phyloP scores from a whole-genome alignment of 1,140 invertebrate genomes.

The Drosophila subobscura region DNA sequence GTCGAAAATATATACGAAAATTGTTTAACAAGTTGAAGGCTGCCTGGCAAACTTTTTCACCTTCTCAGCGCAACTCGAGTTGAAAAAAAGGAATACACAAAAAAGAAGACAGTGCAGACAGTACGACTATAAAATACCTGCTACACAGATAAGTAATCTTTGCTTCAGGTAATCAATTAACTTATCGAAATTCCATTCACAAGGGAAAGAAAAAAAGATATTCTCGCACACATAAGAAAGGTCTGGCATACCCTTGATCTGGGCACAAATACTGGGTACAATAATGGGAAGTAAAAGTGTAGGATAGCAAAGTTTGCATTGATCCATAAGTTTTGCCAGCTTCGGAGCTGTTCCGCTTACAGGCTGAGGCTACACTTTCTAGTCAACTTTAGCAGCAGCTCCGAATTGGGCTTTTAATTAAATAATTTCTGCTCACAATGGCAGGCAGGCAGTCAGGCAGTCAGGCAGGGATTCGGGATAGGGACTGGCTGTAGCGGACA shows the following conservation, averaged over 20 bases:
- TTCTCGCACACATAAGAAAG: not conserved
- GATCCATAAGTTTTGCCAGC: conserved; percentile 54
- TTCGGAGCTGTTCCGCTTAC: conserved; percentile 42
- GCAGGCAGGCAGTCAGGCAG: conserved; percentile 19
- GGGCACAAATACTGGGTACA: too few species aligned
- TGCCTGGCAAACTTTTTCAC: conserved; percentile 62
- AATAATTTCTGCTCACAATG: conserved; percentile 70
- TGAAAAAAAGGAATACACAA: not conserved
- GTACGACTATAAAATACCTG: too few species aligned
- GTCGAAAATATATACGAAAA: conserved; percentile 81
- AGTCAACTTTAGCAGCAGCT: conserved; percentile 32
- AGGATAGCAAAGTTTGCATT: conserved; percentile 44
- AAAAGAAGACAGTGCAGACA: too few species aligned
- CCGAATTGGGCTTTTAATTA: conserved; percentile 74
- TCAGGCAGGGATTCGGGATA: too few species aligned
- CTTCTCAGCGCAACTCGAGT: conserved; percentile 41
- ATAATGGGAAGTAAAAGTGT: conserved; percentile 1
- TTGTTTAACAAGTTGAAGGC: conserved; percentile 79
- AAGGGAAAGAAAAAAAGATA: not conserved
- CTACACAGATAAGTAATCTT: too few species aligned
- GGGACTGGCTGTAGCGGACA: too few species aligned
- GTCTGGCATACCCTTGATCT: too few species aligned
- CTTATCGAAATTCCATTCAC: not conserved
- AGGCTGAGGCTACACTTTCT: conserved; percentile 36
- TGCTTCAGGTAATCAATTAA: too few species aligned